Percentiles rank a stretch among this genome's conserved stretches.
These are phyloP conservation scores for Cheiracanthium punctorium DNA, from an alignment of 2,888 invertebrate species.

Conservation along the genomic window DNA sequence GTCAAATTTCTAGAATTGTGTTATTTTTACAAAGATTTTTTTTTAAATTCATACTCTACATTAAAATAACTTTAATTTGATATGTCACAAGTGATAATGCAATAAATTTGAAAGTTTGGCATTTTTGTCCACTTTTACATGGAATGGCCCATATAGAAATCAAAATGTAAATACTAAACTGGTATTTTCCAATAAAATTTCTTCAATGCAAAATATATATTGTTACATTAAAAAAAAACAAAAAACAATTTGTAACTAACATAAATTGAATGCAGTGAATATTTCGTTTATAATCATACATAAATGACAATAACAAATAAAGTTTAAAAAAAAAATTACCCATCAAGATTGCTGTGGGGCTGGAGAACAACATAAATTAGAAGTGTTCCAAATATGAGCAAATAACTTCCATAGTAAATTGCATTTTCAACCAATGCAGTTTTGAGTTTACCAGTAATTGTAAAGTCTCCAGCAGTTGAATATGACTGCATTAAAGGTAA, in stretches of 20 bases:
- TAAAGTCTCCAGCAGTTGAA: constrained; percentile 98
- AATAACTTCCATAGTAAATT: constrained; percentile 97
- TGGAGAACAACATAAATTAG: constrained; percentile 95
- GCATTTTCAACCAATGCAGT: constrained; percentile 97
- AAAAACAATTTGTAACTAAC: neutral
- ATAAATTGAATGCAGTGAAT: neutral
- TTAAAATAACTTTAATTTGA: too few relatives aligned
- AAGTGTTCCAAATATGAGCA: constrained; percentile 94
- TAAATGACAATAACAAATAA: neutral
- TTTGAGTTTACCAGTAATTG: constrained; percentile 92
- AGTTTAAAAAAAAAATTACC: constrained; percentile 80
- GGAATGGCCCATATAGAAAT: too few relatives aligned
- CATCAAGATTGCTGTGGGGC: constrained; percentile 90
- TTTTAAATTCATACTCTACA: too few relatives aligned
- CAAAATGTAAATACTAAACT: too few relatives aligned
- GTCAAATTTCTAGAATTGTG: too few relatives aligned
- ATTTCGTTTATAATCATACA: neutral
- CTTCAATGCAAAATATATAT: too few relatives aligned
- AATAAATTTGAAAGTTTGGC: too few relatives aligned
- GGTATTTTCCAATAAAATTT: too few relatives aligned
- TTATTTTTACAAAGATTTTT: too few relatives aligned
- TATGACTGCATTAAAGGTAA: constrained; percentile 99
- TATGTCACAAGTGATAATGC: too few relatives aligned
- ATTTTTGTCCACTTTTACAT: too few relatives aligned
- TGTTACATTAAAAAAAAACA: neutral